Evolutionary conservation across 2,113 vertebrate genomes (phyloP).

Genomic region (Cranoglanis bouderius): DNA sequence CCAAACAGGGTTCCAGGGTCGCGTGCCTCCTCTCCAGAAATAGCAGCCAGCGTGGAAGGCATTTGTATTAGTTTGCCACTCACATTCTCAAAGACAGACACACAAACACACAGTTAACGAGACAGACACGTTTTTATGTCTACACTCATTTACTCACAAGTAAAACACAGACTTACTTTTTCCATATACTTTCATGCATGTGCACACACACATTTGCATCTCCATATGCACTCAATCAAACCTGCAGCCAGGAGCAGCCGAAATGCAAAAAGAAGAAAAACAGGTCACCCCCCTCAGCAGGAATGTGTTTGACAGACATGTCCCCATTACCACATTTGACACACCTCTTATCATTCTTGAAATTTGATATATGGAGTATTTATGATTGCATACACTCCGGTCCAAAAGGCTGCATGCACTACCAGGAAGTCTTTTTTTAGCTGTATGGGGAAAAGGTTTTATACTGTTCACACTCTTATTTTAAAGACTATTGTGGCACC

Average conservation of each 20-base stretch:
- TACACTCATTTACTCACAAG: neutral
- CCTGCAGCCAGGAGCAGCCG: constrained; percentile 18
- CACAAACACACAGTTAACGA: neutral
- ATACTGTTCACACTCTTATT: neutral
- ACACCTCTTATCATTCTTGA: constrained; percentile 23
- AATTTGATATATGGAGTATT: constrained; percentile 26
- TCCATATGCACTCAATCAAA: neutral
- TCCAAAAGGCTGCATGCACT: neutral
- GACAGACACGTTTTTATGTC: constrained; percentile 13
- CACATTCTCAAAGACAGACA: constrained; percentile 17
- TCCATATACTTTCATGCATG: neutral
- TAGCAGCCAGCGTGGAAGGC: constrained; percentile 35
- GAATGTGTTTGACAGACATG: constrained; percentile 9
- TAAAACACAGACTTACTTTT: neutral
- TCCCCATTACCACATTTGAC: neutral
- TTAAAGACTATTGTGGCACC: neutral
- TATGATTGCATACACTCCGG: neutral
- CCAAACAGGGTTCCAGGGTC: constrained; percentile 37
- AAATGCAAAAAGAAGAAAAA: constrained; percentile 7
- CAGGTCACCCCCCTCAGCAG: constrained; percentile 12
- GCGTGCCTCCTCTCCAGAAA: constrained; percentile 41
- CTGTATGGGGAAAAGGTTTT: neutral
- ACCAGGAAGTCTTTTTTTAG: constrained; percentile 29
- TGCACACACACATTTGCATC: neutral
- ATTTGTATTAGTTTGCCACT: constrained; percentile 40